Base-by-base conservation (phyloP, 2,113 vertebrate genomes). In the Malaclemys terrapin region DNA sequence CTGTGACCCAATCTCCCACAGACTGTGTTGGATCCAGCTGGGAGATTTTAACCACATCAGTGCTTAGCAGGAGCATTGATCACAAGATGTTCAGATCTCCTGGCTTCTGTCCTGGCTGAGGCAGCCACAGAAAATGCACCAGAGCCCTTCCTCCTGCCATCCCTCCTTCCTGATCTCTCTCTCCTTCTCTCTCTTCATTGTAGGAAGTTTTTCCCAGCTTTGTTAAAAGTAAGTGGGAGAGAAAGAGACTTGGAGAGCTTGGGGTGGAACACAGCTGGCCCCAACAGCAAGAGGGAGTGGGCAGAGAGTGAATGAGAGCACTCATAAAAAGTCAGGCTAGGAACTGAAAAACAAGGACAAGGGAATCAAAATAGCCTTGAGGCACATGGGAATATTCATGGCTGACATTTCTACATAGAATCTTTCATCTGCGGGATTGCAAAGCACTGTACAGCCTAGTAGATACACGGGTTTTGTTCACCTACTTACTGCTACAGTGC, bases 131-230 rank as follows among this genome's bases (percentile, higher is more conserved):
- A 25, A 38, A 78, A 49, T 22, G 38, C 22, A n/a, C 22, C 45
- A 79, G 19, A 27, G 19, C 25, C n/a, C 6, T 47, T 81, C 42
- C 52, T 75, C 38, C 25, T 42, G 45, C 80, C 65, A 79, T 84
- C 91, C 93, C 91, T 96, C 94, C 92, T 89, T 91, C 90, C 83
- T 94, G 90, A 54, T 50, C n/a, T 88, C 90, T 79, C 54, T 79
- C 54, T 82, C 89, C 97, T 93, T 91, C 91, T 93, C 90, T 38
- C 78, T 97, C 98, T 98, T 98, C 89, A 97, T 97, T 96, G 89
- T 98, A 96, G 97, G 95, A 98, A 97, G 94, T 88, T 91, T 75
- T 90, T 38, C 75, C 81, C 89, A 80, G 90, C 59, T 84, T 84
- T 69, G 75, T 80, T n/a, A 79, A 50, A 56, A 80, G 57, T n/a